Base-by-base conservation (phyloP, 2,888 invertebrate genomes). In the Dicyrtomina minuta region DNA sequence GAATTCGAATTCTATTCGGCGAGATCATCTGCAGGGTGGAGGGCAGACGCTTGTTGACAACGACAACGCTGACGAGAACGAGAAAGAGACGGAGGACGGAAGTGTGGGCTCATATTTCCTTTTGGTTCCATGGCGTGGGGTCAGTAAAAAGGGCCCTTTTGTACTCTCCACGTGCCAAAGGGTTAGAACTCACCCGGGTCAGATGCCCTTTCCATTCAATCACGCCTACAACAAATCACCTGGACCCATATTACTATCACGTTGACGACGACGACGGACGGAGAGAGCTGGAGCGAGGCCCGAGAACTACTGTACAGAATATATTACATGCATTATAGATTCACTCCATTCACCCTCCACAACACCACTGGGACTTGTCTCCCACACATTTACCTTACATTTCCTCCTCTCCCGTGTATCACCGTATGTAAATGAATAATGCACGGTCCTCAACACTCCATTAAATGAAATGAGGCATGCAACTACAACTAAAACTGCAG, bases 91-190 rank as follows among this genome's bases (percentile, higher is more conserved):
- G 33, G 56, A 33, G 71, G 69, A 68, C 71, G 76, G 74, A 76
- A 76, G 72, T 73, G 51, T 26, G 15, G 60, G 64, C 69, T 74
- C 76, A 72, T 66, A 76, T 76, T 76, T 74, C 74, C 62, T 66
- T 68, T n/a, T 49, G 13, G 33, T 49, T 71, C 69, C 44, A 66
- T 68, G 41, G 33, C 46, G 53, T 56, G 72, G 74, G 75, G 74
- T 72, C 75, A 74, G 56, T 74, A 59, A 72, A 70, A 74, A 71
- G 60, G 58, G 59, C 56, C 60, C 73, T 61, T 61, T 71, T 66
- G 66, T 70, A 56, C 43, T 60, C 61, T 68, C 72, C 75, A 74
- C 72, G 75, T 74, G 75, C 72, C 72, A 70, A 74, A 72, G 72
- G 70, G 66, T 75, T 72, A 71, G 44, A 46, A 10, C 22, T 17